Percentiles rank a stretch among this genome's conserved stretches.
phyloP scores from a whole-genome alignment of 2,888 invertebrate species.

The Apodemia zela region DNA sequence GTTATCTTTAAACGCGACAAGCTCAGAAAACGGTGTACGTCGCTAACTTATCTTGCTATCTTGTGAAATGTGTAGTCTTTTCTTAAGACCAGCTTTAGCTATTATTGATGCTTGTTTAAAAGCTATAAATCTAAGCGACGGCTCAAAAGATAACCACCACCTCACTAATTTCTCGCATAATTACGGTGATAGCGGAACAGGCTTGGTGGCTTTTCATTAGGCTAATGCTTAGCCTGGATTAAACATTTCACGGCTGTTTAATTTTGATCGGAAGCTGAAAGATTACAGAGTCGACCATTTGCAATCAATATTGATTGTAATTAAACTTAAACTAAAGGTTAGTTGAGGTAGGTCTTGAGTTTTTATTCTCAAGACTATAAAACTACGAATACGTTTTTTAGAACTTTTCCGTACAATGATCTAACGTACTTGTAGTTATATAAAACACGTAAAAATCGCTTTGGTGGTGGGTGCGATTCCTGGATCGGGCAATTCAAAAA shows the following conservation, averaged over 20 bases:
- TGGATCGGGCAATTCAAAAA: too few relatives aligned
- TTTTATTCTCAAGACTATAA: not conserved
- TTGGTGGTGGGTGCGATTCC: too few relatives aligned
- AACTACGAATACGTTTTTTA: too few relatives aligned
- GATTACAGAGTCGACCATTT: not conserved
- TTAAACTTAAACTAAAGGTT: not conserved
- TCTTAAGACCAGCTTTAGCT: constrained; percentile 17
- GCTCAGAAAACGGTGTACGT: constrained; percentile 21
- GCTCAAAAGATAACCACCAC: constrained; percentile 21
- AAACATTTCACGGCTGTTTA: constrained; percentile 8
- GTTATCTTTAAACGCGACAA: constrained; percentile 33
- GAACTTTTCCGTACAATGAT: too few relatives aligned
- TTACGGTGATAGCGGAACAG: constrained; percentile 17
- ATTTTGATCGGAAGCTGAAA: not conserved
- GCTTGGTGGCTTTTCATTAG: constrained; percentile 16
- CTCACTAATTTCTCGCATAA: constrained; percentile 19
- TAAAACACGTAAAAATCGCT: too few relatives aligned
- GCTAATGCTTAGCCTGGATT: constrained; percentile 15
- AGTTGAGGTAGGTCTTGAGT: not conserved
- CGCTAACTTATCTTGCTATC: constrained; percentile 22
- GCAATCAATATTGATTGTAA: not conserved
- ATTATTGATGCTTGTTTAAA: constrained; percentile 23
- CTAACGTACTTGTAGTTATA: too few relatives aligned
- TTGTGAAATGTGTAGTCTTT: constrained; percentile 18
- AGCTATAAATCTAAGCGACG: constrained; percentile 23